phyloP scores from a whole-genome alignment of 2,797 vertebrate genomes.

The Mormyrus proboscirostris region DNA sequence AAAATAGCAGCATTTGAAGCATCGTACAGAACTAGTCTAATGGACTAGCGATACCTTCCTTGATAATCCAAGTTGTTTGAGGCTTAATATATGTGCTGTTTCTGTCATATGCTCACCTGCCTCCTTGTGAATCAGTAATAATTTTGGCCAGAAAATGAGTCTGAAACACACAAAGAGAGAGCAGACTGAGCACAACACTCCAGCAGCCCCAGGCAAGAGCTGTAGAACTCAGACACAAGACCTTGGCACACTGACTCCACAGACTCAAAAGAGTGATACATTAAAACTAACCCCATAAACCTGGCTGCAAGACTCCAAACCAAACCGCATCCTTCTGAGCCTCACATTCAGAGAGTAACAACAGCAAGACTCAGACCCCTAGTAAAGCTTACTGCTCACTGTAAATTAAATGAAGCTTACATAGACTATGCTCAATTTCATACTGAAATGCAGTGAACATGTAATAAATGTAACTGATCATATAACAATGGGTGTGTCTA shows the following conservation, averaged over 20 bases:
- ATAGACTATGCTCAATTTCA: not conserved
- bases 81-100: not conserved
- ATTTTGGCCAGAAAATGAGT: not conserved
- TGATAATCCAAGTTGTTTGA: not conserved
- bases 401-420: not conserved
- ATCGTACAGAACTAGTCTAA: not conserved
- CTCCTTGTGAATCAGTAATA: not conserved
- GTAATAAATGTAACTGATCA: not conserved
- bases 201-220: not conserved
- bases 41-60: not conserved
- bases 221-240: not conserved
- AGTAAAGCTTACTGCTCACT: not conserved
- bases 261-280: not conserved
- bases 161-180: not conserved
- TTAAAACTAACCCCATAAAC: not conserved
- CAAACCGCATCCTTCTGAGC: not conserved
- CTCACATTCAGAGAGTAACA: not conserved
- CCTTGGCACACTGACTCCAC: not conserved
- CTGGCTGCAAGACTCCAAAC: not conserved
- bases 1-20: not conserved
- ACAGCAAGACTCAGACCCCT: not conserved
- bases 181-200: not conserved
- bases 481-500: not conserved
- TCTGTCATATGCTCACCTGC: not conserved
- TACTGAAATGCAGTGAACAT: not conserved